These are phyloP conservation scores for Pollenia angustigena DNA, from an alignment of 2,888 invertebrate species.

Conservation along the genomic window DNA sequence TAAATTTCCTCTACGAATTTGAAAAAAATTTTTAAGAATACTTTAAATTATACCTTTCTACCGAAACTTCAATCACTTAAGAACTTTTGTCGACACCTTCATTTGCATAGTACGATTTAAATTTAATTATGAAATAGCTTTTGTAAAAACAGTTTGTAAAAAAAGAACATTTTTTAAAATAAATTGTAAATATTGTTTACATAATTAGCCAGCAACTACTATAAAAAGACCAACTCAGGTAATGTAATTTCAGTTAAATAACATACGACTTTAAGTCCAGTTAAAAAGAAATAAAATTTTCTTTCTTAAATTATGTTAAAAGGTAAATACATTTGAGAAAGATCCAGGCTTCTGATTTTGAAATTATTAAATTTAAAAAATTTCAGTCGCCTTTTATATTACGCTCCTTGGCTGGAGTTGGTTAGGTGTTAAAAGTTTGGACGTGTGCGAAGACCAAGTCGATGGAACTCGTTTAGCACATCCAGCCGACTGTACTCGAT, in stretches of 20 bases:
- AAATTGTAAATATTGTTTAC: neutral
- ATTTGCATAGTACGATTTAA: neutral
- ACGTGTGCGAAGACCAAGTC: constrained; percentile 75
- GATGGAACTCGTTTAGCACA: constrained; percentile 77
- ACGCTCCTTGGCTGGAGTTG: constrained; percentile 22
- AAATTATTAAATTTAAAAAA: neutral
- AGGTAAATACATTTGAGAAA: neutral
- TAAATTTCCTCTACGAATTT: no score
- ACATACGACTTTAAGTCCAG: neutral
- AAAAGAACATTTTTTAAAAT: neutral
- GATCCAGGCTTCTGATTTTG: neutral
- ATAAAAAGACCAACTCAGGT: constrained; percentile 36
- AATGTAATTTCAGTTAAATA: neutral
- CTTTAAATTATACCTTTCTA: no score
- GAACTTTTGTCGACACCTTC: no score
- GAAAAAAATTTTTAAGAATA: no score
- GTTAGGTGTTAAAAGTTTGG: constrained; percentile 4
- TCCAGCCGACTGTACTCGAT: constrained; percentile 76
- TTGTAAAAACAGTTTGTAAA: constrained; percentile 2
- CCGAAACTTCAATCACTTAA: no score
- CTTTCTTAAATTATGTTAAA: neutral
- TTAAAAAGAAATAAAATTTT: neutral
- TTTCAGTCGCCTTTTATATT: constrained; percentile 22
- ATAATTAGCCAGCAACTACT: constrained; percentile 3
- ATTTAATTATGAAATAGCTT: constrained; percentile 14